phyloP scores from a whole-genome alignment of 2,888 invertebrate genomes.

The Uloborus plumipes region DNA sequence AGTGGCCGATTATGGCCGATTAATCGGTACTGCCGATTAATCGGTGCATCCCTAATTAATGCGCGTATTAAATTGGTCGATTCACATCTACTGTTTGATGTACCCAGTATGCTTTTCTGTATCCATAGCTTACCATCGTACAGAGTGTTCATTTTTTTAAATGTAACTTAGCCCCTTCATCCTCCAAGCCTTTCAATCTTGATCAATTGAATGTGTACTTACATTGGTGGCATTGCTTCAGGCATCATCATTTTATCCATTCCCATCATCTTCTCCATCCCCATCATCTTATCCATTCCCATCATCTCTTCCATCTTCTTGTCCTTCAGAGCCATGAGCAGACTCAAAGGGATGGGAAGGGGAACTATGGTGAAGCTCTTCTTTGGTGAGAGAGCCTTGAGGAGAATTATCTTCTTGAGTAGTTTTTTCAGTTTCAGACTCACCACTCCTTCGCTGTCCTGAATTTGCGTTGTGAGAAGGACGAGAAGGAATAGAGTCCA shows the following conservation, averaged over 20 bases:
- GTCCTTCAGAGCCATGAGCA: constrained; percentile 3
- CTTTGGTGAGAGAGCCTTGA: constrained; percentile 30
- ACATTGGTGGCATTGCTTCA: constrained; percentile 27
- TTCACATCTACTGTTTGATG: no score
- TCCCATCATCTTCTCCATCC: constrained; percentile 12
- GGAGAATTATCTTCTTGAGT: constrained; percentile 39
- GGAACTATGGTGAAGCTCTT: constrained; percentile 51
- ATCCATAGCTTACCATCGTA: no score
- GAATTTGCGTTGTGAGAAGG: constrained; percentile 36
- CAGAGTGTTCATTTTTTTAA: no score
- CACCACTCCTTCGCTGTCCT: constrained; percentile 12
- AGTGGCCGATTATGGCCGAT: no score
- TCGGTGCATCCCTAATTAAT: no score
- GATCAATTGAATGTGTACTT: constrained; percentile 1
- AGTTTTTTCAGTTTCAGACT: constrained; percentile 49
- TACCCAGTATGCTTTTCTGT: no score
- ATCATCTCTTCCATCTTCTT: constrained; percentile 12
- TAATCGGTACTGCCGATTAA: no score
- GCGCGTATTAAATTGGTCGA: no score
- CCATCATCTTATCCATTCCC: no score
- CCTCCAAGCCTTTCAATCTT: no score
- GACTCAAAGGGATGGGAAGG: constrained; percentile 43
- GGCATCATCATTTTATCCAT: no score
- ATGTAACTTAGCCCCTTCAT: no score
- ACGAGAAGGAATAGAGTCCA: constrained; percentile 42